A percentile compares a stretch with the other conserved stretches of the same genome.
These are phyloP conservation scores for Neolamprologus tretocephalus DNA, from an alignment of 2,113 vertebrate genomes.

Conservation along the genomic window DNA sequence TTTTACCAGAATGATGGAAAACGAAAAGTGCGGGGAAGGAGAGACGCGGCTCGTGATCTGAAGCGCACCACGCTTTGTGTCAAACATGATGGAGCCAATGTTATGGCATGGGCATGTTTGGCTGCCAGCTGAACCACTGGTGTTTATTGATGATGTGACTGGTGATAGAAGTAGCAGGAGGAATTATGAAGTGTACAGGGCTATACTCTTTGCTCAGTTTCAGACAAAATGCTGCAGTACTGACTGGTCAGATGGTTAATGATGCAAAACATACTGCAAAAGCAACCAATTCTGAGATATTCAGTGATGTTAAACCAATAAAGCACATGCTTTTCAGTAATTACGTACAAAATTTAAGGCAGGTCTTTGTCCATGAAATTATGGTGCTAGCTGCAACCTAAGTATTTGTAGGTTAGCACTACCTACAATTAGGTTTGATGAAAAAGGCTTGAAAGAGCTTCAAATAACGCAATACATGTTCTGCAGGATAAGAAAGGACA, in stretches of 20 bases:
- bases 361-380: not conserved
- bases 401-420: not conserved
- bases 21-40: not conserved
- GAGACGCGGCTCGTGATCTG: not conserved
- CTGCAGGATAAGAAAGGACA: not conserved
- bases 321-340: not conserved
- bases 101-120: not conserved
- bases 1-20: not conserved
- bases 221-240: not conserved
- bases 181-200: not conserved
- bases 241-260: not conserved
- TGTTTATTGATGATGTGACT: not conserved
- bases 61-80: not conserved
- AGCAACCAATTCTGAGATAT: not conserved
- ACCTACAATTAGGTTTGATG: not conserved
- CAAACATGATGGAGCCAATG: not conserved
- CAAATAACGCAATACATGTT: not conserved
- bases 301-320: not conserved
- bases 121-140: not conserved
- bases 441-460: not conserved
- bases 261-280: not conserved
- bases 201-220: not conserved
- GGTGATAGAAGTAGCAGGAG: not conserved
- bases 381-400: not conserved
- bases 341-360: not conserved